These are phyloP conservation scores for Engraulis encrasicolus DNA, from an alignment of 2,113 vertebrate genomes.

Conservation along the genomic window DNA sequence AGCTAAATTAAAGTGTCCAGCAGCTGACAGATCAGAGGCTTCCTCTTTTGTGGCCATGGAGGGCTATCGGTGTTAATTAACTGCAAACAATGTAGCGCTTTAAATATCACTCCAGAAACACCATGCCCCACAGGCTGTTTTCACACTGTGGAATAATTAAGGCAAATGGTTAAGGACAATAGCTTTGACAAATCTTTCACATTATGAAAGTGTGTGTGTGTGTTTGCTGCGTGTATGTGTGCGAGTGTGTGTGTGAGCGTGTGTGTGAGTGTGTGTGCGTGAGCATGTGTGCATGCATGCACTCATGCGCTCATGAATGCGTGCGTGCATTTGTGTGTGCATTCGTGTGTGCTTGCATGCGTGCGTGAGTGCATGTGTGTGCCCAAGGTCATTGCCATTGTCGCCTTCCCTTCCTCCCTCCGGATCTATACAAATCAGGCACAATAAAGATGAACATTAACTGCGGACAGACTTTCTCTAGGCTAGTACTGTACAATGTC, in stretches of 20 bases:
- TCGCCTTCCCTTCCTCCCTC: neutral
- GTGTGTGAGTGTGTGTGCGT: no score
- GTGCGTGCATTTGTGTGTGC: no score
- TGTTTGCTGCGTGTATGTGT: no score
- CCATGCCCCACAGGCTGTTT: constrained; percentile 4
- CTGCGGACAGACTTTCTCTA: neutral
- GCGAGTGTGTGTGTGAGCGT: no score
- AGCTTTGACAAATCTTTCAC: neutral
- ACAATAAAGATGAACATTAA: neutral
- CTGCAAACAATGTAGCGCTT: neutral
- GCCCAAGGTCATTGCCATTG: neutral
- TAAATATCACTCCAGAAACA: neutral
- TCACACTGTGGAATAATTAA: neutral
- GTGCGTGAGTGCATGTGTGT: no score
- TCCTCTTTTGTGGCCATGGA: neutral
- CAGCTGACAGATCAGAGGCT: neutral
- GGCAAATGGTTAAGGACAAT: neutral
- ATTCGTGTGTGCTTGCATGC: no score
- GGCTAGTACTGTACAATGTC: neutral
- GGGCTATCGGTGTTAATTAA: neutral
- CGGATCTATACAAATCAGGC: neutral
- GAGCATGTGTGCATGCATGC: no score
- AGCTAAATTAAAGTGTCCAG: no score
- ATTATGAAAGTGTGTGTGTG: no score
- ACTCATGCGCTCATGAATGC: no score